A percentile compares a stretch with the other conserved stretches of the same genome.
phyloP scores from a whole-genome alignment of 2,113 vertebrate species.

The Drymodes brunneopygia region DNA sequence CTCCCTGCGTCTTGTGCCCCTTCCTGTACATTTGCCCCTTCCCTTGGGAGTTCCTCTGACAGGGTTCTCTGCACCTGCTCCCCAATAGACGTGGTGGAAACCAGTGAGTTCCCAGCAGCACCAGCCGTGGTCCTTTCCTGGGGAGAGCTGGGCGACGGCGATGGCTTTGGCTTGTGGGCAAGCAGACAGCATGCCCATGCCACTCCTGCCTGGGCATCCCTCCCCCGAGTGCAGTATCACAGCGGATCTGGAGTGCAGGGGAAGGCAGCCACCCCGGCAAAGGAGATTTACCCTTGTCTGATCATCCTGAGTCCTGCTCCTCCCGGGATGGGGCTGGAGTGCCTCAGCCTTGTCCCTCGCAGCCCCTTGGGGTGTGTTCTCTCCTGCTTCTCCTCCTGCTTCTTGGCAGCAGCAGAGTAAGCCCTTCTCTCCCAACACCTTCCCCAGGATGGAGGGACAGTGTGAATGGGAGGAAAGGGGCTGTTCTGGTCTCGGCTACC shows the following conservation, averaged over 20 bases:
- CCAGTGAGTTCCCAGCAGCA: background rate
- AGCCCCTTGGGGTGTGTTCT: background rate
- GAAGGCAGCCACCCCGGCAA: fast-evolving
- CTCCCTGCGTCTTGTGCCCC: background rate
- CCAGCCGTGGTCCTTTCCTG: fast-evolving
- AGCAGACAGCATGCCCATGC: fast-evolving
- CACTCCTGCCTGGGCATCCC: background rate
- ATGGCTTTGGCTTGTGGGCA: background rate
- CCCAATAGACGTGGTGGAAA: background rate
- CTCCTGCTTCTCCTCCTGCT: background rate
- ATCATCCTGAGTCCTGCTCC: background rate
- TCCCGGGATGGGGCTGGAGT: background rate
- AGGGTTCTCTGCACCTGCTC: background rate
- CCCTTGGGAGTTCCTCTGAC: background rate
- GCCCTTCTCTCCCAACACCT: background rate
- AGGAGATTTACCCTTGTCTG: background rate
- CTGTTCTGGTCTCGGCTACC: background rate
- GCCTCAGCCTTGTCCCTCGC: background rate
- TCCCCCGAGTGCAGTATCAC: background rate
- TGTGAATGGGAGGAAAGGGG: background rate
- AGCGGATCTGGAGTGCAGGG: fast-evolving
- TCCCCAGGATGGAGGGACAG: background rate
- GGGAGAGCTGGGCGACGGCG: too few relatives aligned
- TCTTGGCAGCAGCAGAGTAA: fast-evolving
- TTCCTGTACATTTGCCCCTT: background rate